These are phyloP conservation scores for Benitochromis conjunctus DNA, from an alignment of 2,113 vertebrate genomes.

Conservation along the genomic window DNA sequence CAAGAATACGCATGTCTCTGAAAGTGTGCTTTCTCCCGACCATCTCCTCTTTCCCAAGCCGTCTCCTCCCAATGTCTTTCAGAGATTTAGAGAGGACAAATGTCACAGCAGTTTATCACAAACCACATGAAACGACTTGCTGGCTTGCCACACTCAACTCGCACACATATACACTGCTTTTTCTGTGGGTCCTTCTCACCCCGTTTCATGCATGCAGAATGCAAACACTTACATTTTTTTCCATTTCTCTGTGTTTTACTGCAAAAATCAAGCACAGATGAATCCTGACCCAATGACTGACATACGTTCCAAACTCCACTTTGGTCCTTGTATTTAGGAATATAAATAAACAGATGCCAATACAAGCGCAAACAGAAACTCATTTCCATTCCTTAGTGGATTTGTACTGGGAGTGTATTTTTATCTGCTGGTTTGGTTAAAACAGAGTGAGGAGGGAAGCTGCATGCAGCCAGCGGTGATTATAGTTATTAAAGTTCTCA, in stretches of 20 bases:
- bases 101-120: constrained; percentile 68
- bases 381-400: constrained; percentile 43
- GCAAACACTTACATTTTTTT: background rate
- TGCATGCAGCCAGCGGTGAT: constrained; percentile 64
- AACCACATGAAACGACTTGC: constrained; percentile 62
- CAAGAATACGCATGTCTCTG: background rate
- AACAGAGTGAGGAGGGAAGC: constrained; percentile 62
- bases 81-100: constrained; percentile 56
- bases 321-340: background rate
- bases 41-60: constrained; percentile 49
- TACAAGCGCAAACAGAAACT: constrained; percentile 19
- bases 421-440: constrained; percentile 61
- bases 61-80: constrained; percentile 52
- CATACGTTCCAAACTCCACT: background rate
- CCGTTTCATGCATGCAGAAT: background rate
- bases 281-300: background rate
- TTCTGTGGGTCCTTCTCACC: background rate
- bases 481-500: constrained; percentile 70
- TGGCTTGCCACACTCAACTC: constrained; percentile 6
- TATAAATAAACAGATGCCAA: background rate
- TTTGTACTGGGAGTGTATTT: constrained; percentile 59
- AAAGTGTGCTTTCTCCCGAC: constrained; percentile 44
- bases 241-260: background rate
- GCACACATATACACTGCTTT: background rate
- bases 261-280: background rate